These are phyloP conservation scores for Lumbricus terrestris DNA, from an alignment of 2,888 invertebrate genomes.

Conservation along the genomic window DNA sequence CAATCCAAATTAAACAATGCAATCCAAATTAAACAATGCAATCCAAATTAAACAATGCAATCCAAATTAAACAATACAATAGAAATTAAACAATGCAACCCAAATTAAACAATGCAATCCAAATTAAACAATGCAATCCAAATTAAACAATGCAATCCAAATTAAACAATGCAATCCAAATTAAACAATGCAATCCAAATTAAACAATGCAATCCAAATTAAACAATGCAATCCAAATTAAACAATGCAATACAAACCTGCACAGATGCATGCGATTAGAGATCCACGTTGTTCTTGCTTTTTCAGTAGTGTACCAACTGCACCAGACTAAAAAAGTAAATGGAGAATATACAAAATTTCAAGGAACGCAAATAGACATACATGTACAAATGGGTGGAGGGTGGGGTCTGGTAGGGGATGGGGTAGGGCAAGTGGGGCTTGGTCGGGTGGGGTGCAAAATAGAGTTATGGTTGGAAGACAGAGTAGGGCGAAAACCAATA, in stretches of 20 bases:
- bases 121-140: conserved; percentile 16
- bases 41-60: background rate
- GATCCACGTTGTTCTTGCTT: conserved; percentile 75
- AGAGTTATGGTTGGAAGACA: no score
- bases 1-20: background rate
- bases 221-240: background rate
- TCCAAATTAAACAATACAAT: no score
- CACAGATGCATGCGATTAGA: conserved; percentile 91
- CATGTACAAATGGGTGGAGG: no score
- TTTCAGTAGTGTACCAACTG: conserved; percentile 77
- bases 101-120: background rate
- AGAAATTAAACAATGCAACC: no score
- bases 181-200: conserved; percentile 12
- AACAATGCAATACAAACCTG: conserved; percentile 61
- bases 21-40: no score
- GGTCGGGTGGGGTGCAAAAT: no score
- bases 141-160: background rate
- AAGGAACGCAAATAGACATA: no score
- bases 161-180: conserved; percentile 11
- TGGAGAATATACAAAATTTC: background rate
- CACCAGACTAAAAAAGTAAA: conserved; percentile 63
- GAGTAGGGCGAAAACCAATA: no score
- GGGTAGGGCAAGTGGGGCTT: no score
- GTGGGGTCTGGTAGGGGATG: no score
- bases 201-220: background rate